Percentiles rank a stretch among this genome's conserved stretches.
Conservation (phyloP, 2,113 vertebrate species). For the Paracanthobrama guichenoti region DNA sequence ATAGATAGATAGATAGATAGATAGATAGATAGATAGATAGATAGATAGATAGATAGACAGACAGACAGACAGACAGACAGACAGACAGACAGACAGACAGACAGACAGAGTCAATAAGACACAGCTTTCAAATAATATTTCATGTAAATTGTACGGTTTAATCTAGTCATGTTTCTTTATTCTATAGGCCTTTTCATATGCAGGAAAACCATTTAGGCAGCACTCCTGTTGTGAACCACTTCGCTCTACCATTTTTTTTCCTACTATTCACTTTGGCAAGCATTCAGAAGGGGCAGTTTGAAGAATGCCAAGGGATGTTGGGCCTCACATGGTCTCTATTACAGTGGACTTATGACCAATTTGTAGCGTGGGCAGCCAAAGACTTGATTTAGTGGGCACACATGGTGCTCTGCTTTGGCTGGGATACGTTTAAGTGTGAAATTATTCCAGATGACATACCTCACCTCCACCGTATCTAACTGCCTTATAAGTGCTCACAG, state of each 20-base stretch:
- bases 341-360: constrained; percentile 60
- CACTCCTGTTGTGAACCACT: constrained; percentile 29
- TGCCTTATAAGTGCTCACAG: constrained; percentile 54
- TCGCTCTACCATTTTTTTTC: background rate
- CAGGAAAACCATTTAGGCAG: constrained; percentile 19
- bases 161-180: background rate
- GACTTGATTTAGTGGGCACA: constrained; percentile 56
- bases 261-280: constrained; percentile 29
- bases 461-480: constrained; percentile 55
- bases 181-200: background rate
- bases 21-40: no score
- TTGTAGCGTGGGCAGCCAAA: constrained; percentile 55
- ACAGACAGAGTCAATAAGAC: no score
- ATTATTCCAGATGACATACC: constrained; percentile 64
- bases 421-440: constrained; percentile 58
- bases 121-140: background rate
- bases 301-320: constrained; percentile 36
- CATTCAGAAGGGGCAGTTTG: constrained; percentile 17
- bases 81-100: no score
- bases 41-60: no score
- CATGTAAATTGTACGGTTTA: background rate
- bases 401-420: constrained; percentile 52
- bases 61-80: no score
- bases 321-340: constrained; percentile 60
- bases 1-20: no score